phyloP scores from a whole-genome alignment of 2,113 vertebrate species.

The Micromys minutus region DNA sequence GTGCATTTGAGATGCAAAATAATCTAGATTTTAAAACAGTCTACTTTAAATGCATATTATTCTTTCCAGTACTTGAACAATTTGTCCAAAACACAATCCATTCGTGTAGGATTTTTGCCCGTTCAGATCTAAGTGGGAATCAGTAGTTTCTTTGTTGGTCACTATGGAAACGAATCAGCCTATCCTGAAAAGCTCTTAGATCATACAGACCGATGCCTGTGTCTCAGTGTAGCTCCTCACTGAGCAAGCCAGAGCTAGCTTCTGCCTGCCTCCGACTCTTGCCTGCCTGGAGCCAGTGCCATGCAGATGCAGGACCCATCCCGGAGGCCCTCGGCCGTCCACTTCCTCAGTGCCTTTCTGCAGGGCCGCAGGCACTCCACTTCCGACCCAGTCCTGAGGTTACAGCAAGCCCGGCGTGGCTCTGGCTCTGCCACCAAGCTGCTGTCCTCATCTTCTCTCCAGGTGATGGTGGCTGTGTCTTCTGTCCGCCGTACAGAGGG shows the following conservation, averaged over 20 bases:
- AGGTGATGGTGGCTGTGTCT: conserved; percentile 89
- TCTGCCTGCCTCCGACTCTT: conserved; percentile 36
- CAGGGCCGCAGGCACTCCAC: conserved; percentile 88
- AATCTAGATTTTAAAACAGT: conserved; percentile 64
- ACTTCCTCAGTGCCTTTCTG: conserved; percentile 83
- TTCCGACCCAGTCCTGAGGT: conserved; percentile 85
- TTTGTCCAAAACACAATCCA: conserved; percentile 74
- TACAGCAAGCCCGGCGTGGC: conserved; percentile 83
- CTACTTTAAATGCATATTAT: conserved; percentile 78
- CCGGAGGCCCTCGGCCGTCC: conserved; percentile 78
- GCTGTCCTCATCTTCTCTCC: conserved; percentile 89
- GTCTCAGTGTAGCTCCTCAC: conserved; percentile 75
- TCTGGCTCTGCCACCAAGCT: conserved; percentile 84
- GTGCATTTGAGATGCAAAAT: conserved; percentile 61
- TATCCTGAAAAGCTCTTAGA: conserved; percentile 84
- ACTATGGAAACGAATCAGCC: conserved; percentile 91
- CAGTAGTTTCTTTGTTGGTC: conserved; percentile 87
- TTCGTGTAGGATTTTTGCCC: conserved; percentile 77
- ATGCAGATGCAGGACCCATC: conserved; percentile 88
- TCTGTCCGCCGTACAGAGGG: conserved; percentile 85
- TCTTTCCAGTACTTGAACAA: conserved; percentile 69
- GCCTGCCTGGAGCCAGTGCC: conserved; percentile 22
- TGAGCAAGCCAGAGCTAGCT: conserved; percentile 69
- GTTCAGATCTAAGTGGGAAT: conserved; percentile 80
- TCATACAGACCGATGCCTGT: conserved; percentile 81